Conservation (phyloP, 1,140 invertebrate genomes). For the Pseudomyrmex flavicornis region DNA sequence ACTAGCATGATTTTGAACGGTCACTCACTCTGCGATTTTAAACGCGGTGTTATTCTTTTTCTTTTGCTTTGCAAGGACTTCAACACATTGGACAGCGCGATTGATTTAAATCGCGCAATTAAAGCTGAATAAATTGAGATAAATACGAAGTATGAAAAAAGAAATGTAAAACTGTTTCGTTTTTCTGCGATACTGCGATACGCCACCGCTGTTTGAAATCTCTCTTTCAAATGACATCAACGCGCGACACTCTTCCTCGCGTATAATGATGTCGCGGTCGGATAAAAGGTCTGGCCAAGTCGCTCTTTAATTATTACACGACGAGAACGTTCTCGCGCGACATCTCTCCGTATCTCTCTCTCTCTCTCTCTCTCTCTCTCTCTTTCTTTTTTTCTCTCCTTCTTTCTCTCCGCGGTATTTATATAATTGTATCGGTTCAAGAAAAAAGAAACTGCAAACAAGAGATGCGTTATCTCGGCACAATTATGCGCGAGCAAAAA, state of each 20-base stretch:
- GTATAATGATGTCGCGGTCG: background rate
- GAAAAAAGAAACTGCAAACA: too few relatives aligned
- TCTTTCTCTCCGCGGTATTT: too few relatives aligned
- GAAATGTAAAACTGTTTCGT: slow-evolving; percentile 61
- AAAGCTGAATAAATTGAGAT: too few relatives aligned
- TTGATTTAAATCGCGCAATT: background rate
- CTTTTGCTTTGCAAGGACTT: too few relatives aligned
- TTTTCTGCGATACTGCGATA: slow-evolving; percentile 69
- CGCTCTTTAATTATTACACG: background rate
- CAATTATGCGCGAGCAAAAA: too few relatives aligned
- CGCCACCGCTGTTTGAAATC: slow-evolving; percentile 37
- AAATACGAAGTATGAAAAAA: too few relatives aligned
- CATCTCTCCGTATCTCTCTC: too few relatives aligned
- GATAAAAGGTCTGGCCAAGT: background rate
- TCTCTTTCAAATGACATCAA: slow-evolving; percentile 65
- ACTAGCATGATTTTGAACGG: slow-evolving; percentile 39
- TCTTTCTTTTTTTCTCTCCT: too few relatives aligned
- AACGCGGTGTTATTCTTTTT: too few relatives aligned
- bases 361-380: too few relatives aligned
- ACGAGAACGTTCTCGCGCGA: background rate
- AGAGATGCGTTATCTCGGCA: too few relatives aligned
- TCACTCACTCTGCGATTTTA: background rate
- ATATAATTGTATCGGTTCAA: too few relatives aligned
- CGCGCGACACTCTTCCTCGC: slow-evolving; percentile 63
- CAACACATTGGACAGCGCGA: background rate